These are phyloP conservation scores for Coenonympha arcania DNA, from an alignment of 2,888 invertebrate species.

Conservation along the genomic window DNA sequence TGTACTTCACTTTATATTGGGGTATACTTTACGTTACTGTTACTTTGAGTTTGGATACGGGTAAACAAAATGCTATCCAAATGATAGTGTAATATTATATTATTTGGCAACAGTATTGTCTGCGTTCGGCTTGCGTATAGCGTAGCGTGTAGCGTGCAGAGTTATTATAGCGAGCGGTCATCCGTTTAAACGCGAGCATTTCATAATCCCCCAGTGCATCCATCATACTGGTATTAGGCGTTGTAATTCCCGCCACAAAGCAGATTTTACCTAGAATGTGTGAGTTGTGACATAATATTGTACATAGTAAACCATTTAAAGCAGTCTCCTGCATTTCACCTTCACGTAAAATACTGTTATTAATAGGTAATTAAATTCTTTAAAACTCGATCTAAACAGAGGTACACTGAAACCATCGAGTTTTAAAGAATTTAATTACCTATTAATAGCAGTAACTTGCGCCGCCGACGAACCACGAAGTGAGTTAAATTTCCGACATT, in stretches of 20 bases:
- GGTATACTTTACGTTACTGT: too few relatives aligned
- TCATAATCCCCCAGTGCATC: slow-evolving; percentile 18
- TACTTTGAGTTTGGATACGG: too few relatives aligned
- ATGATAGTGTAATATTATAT: too few relatives aligned
- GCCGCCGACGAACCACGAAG: neutral
- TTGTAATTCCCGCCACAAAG: slow-evolving; percentile 10
- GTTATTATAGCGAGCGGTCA: slow-evolving; percentile 13
- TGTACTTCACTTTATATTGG: too few relatives aligned
- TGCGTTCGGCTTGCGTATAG: slow-evolving; percentile 2
- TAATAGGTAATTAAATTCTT: too few relatives aligned
- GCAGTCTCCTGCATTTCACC: neutral
- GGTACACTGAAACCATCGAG: too few relatives aligned
- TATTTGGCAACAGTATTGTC: slow-evolving; percentile 4
- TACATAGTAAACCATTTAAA: neutral
- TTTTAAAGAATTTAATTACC: too few relatives aligned
- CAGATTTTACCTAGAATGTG: slow-evolving; percentile 3
- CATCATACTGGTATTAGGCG: slow-evolving; percentile 16
- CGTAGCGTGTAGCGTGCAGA: neutral
- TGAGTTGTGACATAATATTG: neutral
- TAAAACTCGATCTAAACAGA: too few relatives aligned
- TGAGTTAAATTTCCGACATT: slow-evolving; percentile 4
- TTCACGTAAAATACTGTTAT: too few relatives aligned
- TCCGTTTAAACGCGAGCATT: slow-evolving; percentile 15
- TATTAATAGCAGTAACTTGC: neutral
- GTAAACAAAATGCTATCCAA: too few relatives aligned